Evolutionary conservation across 2,113 vertebrate species (phyloP).

Genomic region (Machaerirhynchus nigripectus): DNA sequence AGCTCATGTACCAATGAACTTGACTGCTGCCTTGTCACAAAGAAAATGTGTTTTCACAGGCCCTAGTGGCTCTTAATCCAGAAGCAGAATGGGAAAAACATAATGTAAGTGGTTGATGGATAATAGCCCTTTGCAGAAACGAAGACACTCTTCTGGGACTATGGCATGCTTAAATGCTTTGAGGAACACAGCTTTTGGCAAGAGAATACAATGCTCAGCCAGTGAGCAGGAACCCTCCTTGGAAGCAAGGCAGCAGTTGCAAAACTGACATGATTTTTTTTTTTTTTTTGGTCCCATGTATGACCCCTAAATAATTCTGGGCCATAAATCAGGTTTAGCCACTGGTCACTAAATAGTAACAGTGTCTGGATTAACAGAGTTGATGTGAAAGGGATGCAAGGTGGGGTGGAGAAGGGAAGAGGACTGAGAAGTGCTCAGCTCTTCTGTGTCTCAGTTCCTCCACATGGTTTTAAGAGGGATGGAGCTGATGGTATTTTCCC

Average conservation of each 20-base stretch:
- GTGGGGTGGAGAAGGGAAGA: background rate
- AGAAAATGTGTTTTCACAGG: background rate
- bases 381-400: background rate
- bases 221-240: background rate
- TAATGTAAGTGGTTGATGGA: background rate
- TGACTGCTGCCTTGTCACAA: background rate
- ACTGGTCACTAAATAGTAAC: background rate
- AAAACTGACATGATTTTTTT: background rate
- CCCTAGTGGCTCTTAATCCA: background rate
- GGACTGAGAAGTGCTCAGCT: background rate
- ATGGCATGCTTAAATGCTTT: background rate
- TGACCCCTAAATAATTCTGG: background rate
- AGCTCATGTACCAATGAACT: background rate
- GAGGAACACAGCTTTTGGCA: background rate
- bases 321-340: background rate
- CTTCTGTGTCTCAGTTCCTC: fast-evolving
- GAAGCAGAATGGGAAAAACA: background rate
- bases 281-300: too few species aligned
- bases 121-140: background rate
- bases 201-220: background rate
- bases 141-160: background rate
- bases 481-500: background rate
- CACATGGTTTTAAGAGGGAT: background rate
- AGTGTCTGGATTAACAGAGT: background rate
- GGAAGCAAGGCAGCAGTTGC: background rate